A percentile compares a stretch with the other conserved stretches of the same genome.
phyloP scores from a whole-genome alignment of 30 jellyfish, hydroid and myxozoan genomes.

The Mastigias papua region DNA sequence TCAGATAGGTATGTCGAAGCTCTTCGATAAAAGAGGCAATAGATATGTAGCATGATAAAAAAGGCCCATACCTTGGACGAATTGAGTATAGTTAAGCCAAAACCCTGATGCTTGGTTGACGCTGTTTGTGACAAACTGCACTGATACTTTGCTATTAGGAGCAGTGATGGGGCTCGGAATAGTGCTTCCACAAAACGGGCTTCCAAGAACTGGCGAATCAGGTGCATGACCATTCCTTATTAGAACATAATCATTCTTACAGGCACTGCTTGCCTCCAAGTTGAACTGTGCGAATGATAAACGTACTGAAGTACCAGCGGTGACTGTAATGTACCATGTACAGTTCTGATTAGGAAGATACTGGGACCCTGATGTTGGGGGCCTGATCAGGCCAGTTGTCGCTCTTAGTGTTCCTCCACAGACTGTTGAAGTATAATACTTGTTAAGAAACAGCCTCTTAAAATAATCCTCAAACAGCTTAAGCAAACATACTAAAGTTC shows the following conservation, averaged over 20 bases:
- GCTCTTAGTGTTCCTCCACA: constrained; percentile 74
- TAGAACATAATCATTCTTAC: constrained; percentile 67
- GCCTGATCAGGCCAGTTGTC: constrained; percentile 60
- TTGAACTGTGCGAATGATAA: constrained; percentile 40
- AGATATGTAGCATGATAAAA: not conserved
- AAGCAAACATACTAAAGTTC: too few relatives aligned
- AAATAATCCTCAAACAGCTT: too few relatives aligned
- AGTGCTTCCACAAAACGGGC: constrained; percentile 58
- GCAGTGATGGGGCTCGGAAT: constrained; percentile 20
- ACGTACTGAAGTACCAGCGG: constrained; percentile 58
- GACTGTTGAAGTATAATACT: constrained; percentile 17
- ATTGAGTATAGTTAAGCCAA: constrained; percentile 49
- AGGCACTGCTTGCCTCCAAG: constrained; percentile 52
- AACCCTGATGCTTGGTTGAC: constrained; percentile 64
- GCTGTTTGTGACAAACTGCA: constrained; percentile 70
- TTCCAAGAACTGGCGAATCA: constrained; percentile 77
- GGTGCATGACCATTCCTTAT: constrained; percentile 68
- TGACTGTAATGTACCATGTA: constrained; percentile 57
- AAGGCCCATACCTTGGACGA: constrained; percentile 43
- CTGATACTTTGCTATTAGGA: constrained; percentile 27
- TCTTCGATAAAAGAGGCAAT: not conserved
- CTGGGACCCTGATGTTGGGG: constrained; percentile 47
- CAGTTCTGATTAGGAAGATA: constrained; percentile 69
- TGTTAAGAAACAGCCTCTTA: too few relatives aligned
- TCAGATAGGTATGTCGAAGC: too few relatives aligned